Evolutionary conservation across 2,888 invertebrate species (phyloP).

Genomic region (Choristoneura rosaceana): DNA sequence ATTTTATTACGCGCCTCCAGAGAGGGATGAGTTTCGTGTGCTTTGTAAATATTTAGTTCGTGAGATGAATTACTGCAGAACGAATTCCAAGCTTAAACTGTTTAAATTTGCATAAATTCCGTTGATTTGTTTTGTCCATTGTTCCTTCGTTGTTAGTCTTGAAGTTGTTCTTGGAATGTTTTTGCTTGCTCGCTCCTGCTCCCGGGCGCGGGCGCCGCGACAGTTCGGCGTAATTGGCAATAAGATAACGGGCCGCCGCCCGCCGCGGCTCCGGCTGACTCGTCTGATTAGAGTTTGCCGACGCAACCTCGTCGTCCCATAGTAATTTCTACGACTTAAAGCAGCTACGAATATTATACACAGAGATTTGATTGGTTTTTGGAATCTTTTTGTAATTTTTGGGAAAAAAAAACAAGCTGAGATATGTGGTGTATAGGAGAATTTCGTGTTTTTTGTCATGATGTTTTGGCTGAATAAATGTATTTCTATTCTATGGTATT

Average conservation of each 20-base stretch:
- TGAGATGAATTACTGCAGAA: conserved; percentile 6
- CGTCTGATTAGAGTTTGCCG: conserved; percentile 5
- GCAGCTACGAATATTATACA: too few species aligned
- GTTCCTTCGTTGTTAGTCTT: background rate
- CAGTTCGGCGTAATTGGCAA: background rate
- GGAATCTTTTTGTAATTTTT: too few species aligned
- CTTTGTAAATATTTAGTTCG: conserved; percentile 13
- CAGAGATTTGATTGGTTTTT: too few species aligned
- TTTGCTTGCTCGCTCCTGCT: background rate
- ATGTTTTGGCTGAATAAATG: too few species aligned
- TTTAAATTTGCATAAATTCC: background rate
- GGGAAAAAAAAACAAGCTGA: too few species aligned
- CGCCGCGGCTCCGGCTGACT: background rate
- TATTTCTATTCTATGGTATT: too few species aligned
- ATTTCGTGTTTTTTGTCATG: too few species aligned
- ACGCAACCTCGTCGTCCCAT: background rate
- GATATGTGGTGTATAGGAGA: too few species aligned
- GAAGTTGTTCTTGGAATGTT: background rate
- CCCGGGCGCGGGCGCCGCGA: background rate
- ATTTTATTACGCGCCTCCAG: conserved; percentile 15
- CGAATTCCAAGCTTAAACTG: background rate
- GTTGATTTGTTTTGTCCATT: background rate
- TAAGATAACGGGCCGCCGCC: background rate
- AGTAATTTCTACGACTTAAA: background rate
- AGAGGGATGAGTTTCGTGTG: conserved; percentile 16